Base-by-base conservation (phyloP, 2,888 invertebrate species). In the Amphipyra tragopoginis region DNA sequence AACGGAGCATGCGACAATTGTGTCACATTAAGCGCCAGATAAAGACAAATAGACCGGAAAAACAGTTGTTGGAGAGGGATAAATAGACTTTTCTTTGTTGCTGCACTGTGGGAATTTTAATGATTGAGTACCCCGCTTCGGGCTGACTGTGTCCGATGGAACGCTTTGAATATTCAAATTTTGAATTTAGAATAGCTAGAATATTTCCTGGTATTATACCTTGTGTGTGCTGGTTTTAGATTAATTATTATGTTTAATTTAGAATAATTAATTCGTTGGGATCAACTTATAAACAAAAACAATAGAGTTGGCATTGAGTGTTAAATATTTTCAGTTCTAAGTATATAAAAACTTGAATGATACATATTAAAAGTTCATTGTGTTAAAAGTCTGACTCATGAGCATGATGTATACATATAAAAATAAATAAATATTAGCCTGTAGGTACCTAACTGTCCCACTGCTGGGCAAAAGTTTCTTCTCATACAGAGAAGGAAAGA, bases 31-130 rank as follows among this genome's bases (percentile, higher is more conserved):
- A 83, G 82, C 86, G 90, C 85, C 87, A 92, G 93, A 93, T 90
- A 92, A 90, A 91, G 93, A 93, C 92, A 93, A 93, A 93, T 93
- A 93, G 91, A 92, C 89, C 91, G 91, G 93, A 93, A 93, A 93
- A 93, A 91, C 90, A 83, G 86, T 85, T 84, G 91, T 84, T 83
- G 80, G 92, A 93, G 86, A 81, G 91, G 85, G 93, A 93, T 89
- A 90, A 90, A 90, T 86, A 86, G 83, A 75, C 77, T 87, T 89
- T 86, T 88, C 89, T 89, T 88, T 86, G 88, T 89, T 81, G 81
- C 87, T 75, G 71, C 83, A 78, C 75, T 81, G 80, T 75, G 84
- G 85, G 87, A 90, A 91, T 92, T 93, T 93, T 92, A 93, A 93
- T 93, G 93, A 93, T 93, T 90, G 86, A 90, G 88, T 83, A 76